These are phyloP conservation scores for Mamestra configurata DNA, from an alignment of 1,140 invertebrate genomes.

Conservation along the genomic window DNA sequence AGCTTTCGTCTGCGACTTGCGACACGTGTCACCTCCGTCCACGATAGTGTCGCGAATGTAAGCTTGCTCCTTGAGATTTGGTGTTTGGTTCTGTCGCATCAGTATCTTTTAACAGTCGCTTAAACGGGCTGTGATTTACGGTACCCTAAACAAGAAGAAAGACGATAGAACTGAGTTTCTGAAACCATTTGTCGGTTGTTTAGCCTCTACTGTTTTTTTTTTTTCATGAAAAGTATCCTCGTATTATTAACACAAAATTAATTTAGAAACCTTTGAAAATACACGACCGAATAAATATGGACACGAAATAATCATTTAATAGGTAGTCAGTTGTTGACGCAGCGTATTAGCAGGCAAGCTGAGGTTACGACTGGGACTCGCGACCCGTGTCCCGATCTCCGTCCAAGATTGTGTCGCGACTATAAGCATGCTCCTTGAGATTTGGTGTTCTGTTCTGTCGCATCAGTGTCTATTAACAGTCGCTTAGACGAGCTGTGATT, in stretches of 20 bases:
- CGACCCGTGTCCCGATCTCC: constrained; percentile 41
- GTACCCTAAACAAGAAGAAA: not conserved
- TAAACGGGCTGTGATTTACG: not conserved
- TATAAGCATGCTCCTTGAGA: constrained; percentile 32
- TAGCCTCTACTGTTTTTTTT: no score
- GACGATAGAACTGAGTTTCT: not conserved
- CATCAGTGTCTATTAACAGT: constrained; percentile 49
- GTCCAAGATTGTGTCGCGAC: not conserved
- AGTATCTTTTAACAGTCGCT: constrained; percentile 44
- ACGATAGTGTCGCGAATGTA: constrained; percentile 4
- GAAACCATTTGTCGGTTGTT: no score
- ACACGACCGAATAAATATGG: no score
- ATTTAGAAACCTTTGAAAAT: no score
- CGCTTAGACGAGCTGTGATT: not conserved
- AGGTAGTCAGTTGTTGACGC: constrained; percentile 47
- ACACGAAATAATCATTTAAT: no score
- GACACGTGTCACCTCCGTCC: constrained; percentile 49
- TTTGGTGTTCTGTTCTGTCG: constrained; percentile 30
- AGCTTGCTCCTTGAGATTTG: constrained; percentile 39
- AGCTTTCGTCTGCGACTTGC: constrained; percentile 15
- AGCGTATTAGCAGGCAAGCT: constrained; percentile 25
- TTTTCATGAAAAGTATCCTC: no score
- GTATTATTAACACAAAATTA: no score
- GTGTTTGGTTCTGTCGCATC: constrained; percentile 32
- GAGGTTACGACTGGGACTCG: constrained; percentile 38